Evolutionary conservation across 2,888 invertebrate genomes (phyloP).

Genomic region (Brachyopa scutellaris): DNA sequence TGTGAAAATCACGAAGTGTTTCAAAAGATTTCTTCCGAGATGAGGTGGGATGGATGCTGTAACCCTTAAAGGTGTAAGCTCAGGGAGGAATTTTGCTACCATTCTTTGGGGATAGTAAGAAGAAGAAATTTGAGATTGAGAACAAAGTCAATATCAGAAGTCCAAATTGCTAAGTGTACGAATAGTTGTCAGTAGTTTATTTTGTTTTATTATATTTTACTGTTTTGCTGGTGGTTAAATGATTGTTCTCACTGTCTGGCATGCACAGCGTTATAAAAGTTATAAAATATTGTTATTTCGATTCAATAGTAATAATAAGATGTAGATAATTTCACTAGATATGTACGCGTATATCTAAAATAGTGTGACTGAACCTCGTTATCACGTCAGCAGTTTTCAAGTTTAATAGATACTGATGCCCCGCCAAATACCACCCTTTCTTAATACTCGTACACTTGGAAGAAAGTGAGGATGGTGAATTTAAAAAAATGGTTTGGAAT

Average conservation of each 20-base stretch:
- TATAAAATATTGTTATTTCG: no score
- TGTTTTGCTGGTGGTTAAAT: neutral
- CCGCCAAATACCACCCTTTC: no score
- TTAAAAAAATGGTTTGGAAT: no score
- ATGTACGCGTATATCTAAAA: no score
- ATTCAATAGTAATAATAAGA: neutral
- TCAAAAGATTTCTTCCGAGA: conserved; percentile 11
- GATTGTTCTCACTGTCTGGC: neutral
- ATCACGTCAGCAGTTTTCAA: no score
- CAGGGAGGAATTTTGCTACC: neutral
- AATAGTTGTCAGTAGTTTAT: neutral
- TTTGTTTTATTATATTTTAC: neutral
- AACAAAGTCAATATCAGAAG: conserved; percentile 2
- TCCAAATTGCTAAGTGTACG: neutral
- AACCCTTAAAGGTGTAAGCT: conserved; percentile 15
- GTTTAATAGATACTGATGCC: no score
- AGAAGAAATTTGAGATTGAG: conserved; percentile 23
- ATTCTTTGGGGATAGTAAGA: neutral
- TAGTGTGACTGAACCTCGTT: no score
- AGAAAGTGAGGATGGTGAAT: no score
- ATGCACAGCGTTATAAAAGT: neutral
- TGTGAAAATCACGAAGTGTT: conserved; percentile 13
- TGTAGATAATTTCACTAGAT: no score
- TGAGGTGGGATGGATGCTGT: neutral
- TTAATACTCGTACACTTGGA: no score